Percentiles rank a stretch among this genome's conserved stretches.
phyloP scores from a whole-genome alignment of 2,113 vertebrate species.

The Marcusenius ussheri region DNA sequence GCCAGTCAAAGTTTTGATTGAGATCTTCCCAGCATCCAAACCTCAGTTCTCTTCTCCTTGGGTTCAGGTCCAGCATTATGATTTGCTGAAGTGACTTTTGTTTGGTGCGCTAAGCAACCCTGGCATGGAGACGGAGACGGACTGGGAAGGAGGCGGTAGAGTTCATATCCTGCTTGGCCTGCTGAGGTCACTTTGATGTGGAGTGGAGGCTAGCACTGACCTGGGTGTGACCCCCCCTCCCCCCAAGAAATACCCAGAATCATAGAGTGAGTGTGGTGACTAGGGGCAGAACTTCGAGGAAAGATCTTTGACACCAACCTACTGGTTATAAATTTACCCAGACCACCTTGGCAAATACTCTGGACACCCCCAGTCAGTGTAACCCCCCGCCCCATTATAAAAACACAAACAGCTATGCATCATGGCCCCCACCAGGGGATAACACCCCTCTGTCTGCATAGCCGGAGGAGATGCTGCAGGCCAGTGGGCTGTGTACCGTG shows the following conservation, averaged over 20 bases:
- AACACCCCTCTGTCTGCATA: background rate
- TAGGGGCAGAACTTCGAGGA: background rate
- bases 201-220: background rate
- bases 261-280: background rate
- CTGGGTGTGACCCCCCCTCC: background rate
- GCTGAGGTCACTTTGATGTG: background rate
- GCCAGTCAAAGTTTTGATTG: background rate
- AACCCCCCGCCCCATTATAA: background rate
- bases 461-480: slow-evolving; percentile 34
- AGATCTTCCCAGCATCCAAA: background rate
- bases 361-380: background rate
- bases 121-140: background rate
- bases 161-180: background rate
- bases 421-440: background rate
- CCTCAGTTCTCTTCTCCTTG: background rate
- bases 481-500: slow-evolving; percentile 20
- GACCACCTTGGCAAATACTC: background rate
- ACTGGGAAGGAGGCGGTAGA: background rate
- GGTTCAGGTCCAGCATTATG: background rate
- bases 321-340: background rate
- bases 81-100: background rate
- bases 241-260: background rate
- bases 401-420: background rate
- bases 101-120: background rate
- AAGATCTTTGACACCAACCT: background rate